These are phyloP conservation scores for Macrotis lagotis DNA, from an alignment of 2,113 vertebrate species.

Conservation along the genomic window DNA sequence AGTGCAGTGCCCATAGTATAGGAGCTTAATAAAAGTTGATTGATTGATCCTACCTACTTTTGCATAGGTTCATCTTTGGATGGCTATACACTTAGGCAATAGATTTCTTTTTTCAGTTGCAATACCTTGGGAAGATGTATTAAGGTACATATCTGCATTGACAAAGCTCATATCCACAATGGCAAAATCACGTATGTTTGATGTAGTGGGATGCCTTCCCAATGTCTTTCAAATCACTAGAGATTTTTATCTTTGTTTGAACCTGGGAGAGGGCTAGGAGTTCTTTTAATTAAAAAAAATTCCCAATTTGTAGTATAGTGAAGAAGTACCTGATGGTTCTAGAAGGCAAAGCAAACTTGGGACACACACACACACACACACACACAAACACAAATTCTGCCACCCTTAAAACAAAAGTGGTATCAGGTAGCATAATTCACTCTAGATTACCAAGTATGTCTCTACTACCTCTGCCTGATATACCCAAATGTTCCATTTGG, in stretches of 20 bases:
- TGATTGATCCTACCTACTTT: neutral
- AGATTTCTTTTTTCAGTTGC: neutral
- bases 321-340: neutral
- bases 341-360: neutral
- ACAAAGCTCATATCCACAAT: neutral
- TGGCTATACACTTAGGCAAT: neutral
- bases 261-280: neutral
- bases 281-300: neutral
- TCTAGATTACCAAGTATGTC: neutral
- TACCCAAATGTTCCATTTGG: neutral
- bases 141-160: neutral
- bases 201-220: neutral
- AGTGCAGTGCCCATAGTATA: neutral
- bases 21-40: neutral
- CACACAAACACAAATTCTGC: neutral
- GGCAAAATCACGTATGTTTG: neutral
- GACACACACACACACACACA: neutral
- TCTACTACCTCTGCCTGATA: neutral
- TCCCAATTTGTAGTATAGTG: neutral
- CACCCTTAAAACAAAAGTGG: neutral
- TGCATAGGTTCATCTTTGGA: neutral
- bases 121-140: neutral
- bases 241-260: neutral
- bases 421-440: neutral
- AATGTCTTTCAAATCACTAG: neutral